Conservation (phyloP, 2,888 invertebrate species). For the Pristionchus entomophagus region DNA sequence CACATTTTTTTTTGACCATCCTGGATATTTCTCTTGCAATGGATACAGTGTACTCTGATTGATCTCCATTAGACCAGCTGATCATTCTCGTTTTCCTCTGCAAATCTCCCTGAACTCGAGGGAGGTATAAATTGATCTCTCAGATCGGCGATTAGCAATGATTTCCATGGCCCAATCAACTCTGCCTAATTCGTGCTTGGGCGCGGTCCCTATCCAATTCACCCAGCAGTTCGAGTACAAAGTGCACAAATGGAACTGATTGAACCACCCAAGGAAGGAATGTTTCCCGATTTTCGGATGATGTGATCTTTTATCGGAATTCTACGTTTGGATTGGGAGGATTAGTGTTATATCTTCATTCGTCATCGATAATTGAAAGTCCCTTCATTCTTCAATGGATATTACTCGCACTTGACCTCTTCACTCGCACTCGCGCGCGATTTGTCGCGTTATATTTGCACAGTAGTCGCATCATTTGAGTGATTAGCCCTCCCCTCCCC, state of each 20-base stretch:
- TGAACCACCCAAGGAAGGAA: not conserved
- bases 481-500: constrained; percentile 17
- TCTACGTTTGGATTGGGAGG: not conserved
- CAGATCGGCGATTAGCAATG: not conserved
- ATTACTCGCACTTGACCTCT: not conserved
- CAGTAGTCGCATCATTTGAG: not conserved
- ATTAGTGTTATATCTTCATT: no score
- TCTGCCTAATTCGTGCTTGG: not conserved
- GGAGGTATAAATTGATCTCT: not conserved
- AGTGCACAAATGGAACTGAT: not conserved
- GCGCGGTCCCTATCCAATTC: not conserved
- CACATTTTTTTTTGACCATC: not conserved
- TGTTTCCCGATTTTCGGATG: no score
- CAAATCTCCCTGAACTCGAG: not conserved
- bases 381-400: not conserved
- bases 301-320: no score
- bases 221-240: not conserved
- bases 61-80: not conserved
- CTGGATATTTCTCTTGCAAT: not conserved
- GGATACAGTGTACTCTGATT: not conserved
- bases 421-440: not conserved
- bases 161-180: not conserved
- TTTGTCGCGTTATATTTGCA: constrained; percentile 13
- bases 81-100: not conserved
- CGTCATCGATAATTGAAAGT: not conserved